Conservation (phyloP, 2,888 invertebrate genomes). For the Chymomyza procnemis region DNA sequence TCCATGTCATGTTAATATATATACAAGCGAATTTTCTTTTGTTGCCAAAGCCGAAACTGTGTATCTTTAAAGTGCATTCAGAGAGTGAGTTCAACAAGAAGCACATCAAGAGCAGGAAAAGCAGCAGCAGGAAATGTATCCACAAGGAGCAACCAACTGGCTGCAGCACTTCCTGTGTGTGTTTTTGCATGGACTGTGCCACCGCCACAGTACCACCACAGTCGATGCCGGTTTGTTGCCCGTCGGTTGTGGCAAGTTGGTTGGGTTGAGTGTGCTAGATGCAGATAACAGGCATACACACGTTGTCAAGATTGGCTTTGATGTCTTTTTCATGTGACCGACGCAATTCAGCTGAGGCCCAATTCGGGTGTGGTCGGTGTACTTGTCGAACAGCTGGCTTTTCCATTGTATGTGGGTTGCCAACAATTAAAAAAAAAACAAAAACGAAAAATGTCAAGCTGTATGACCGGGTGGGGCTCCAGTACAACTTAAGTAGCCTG, state of each 20-base stretch:
- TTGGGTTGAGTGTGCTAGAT: slow-evolving; percentile 36
- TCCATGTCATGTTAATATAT: background rate
- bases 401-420: slow-evolving; percentile 53
- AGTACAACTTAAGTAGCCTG: background rate
- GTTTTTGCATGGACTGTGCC: slow-evolving; percentile 7
- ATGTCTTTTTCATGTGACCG: slow-evolving; percentile 69
- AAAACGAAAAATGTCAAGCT: slow-evolving; percentile 27
- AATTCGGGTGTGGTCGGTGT: background rate
- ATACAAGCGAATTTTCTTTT: background rate
- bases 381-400: background rate
- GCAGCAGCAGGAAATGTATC: slow-evolving; percentile 56
- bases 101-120: background rate
- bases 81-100: background rate
- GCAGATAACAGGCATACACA: slow-evolving; percentile 61
- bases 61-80: slow-evolving; percentile 1
- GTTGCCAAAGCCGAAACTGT: background rate
- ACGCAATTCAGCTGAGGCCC: slow-evolving; percentile 33
- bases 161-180: slow-evolving; percentile 43
- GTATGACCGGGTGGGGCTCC: background rate
- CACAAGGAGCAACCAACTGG: slow-evolving; percentile 44
- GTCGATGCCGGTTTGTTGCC: background rate
- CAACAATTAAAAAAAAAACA: slow-evolving; percentile 59
- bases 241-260: background rate
- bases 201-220: background rate
- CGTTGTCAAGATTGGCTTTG: slow-evolving; percentile 65